Conservation (phyloP, 2,888 invertebrate genomes). For the Drosophila neonasuta region DNA sequence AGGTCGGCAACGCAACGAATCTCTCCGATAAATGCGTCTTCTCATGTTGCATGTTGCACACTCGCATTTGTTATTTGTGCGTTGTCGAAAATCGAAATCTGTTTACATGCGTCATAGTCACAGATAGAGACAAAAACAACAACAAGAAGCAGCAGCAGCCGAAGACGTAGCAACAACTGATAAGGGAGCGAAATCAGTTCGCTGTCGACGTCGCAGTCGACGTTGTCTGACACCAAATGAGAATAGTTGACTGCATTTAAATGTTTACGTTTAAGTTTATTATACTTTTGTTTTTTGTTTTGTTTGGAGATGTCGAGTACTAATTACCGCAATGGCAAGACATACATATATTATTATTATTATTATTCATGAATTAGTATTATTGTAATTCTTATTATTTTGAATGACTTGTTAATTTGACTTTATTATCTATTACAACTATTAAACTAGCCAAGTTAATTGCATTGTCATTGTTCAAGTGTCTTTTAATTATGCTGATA, state of each 20-base stretch:
- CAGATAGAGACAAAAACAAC: slow-evolving; percentile 10
- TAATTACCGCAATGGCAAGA: slow-evolving; percentile 25
- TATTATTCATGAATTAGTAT: slow-evolving; percentile 25
- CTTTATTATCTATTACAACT: slow-evolving; percentile 32
- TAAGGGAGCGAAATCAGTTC: slow-evolving; percentile 26
- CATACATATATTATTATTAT: slow-evolving; percentile 1
- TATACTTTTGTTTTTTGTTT: slow-evolving; percentile 29
- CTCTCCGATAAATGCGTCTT: slow-evolving; percentile 9
- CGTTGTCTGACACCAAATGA: slow-evolving; percentile 8
- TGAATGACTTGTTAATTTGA: slow-evolving; percentile 37
- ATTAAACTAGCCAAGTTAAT: slow-evolving; percentile 38
- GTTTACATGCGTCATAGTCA: slow-evolving; percentile 23
- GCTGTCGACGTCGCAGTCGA: background rate
- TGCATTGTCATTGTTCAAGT: slow-evolving; percentile 21
- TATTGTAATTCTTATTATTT: slow-evolving; percentile 24
- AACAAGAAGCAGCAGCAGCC: background rate
- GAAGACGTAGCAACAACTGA: slow-evolving; percentile 23
- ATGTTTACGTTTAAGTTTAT: slow-evolving; percentile 45
- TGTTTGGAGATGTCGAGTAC: slow-evolving; percentile 31
- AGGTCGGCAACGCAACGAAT: slow-evolving; percentile 1
- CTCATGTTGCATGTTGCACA: slow-evolving; percentile 25
- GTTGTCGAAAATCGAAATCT: slow-evolving; percentile 3
- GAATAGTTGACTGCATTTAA: slow-evolving; percentile 28
- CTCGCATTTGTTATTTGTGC: slow-evolving; percentile 7
- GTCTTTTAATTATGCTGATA: slow-evolving; percentile 3